Evolutionary conservation across 2,113 vertebrate genomes (phyloP).

Genomic region (Haemorhous mexicanus): DNA sequence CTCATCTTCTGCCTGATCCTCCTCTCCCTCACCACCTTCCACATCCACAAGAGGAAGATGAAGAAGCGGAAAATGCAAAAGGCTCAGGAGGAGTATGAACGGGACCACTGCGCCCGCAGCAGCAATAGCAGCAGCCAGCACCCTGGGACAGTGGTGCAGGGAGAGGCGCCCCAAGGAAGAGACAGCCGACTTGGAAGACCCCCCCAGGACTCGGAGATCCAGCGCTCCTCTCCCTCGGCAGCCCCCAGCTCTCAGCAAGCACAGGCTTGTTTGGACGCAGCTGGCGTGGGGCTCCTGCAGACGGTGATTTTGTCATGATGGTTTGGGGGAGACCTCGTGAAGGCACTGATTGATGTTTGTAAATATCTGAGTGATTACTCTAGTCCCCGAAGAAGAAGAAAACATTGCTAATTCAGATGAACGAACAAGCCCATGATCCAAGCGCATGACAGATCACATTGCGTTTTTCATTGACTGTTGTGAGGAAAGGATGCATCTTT

Average conservation of each 20-base stretch:
- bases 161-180: constrained; percentile 56
- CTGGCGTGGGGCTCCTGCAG: constrained; percentile 74
- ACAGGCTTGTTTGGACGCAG: constrained; percentile 72
- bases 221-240: constrained; percentile 38
- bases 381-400: constrained; percentile 72
- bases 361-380: constrained; percentile 76
- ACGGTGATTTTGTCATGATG: constrained; percentile 83
- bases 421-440: constrained; percentile 54
- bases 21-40: constrained; percentile 93
- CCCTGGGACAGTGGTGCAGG: constrained; percentile 1
- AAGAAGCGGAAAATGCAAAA: constrained; percentile 94
- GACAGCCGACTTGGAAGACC: constrained; percentile 71
- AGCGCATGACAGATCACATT: constrained; percentile 77
- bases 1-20: constrained; percentile 91
- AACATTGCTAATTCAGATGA: constrained; percentile 61
- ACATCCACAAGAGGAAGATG: constrained; percentile 94
- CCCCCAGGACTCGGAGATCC: constrained; percentile 66
- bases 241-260: constrained; percentile 45
- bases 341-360: constrained; percentile 75
- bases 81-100: constrained; percentile 95
- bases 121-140: constrained; percentile 61
- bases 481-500: constrained; percentile 59
- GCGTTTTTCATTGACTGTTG: constrained; percentile 71
- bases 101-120: constrained; percentile 85
- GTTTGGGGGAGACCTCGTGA: constrained; percentile 31